These are phyloP conservation scores for Pogonomyrmex barbatus DNA, from an alignment of 1,140 invertebrate genomes.

Conservation along the genomic window DNA sequence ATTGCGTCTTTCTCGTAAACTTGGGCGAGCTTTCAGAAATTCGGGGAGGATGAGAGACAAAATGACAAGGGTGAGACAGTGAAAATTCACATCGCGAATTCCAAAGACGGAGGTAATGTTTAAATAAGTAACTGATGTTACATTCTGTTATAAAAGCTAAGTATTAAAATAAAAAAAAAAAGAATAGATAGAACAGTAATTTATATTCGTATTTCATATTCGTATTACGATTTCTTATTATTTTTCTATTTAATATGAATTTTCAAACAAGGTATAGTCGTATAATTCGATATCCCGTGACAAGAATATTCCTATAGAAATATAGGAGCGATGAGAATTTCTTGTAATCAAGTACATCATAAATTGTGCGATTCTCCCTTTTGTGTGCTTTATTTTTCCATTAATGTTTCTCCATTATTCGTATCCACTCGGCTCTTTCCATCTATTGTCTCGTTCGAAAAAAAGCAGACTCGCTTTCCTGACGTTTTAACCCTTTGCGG, in stretches of 20 bases:
- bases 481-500: slow-evolving; percentile 35
- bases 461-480: slow-evolving; percentile 22
- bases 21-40: slow-evolving; percentile 18
- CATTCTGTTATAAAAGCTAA: not conserved
- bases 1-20: slow-evolving; percentile 20
- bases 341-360: slow-evolving; percentile 31
- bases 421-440: slow-evolving; percentile 17
- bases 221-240: slow-evolving; percentile 12
- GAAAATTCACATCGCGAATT: not conserved
- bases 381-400: slow-evolving; percentile 45
- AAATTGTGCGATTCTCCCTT: slow-evolving; percentile 42
- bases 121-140: not conserved
- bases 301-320: slow-evolving; percentile 23
- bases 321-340: not conserved
- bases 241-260: not conserved
- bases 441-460: slow-evolving; percentile 32
- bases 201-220: not conserved
- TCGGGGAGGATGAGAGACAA: not conserved
- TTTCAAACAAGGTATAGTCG: not conserved
- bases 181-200: not conserved
- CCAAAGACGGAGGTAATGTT: not conserved
- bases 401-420: slow-evolving; percentile 54
- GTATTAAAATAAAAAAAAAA: not conserved
- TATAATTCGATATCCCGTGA: slow-evolving; percentile 26
- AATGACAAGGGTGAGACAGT: not conserved